A percentile compares a stretch with the other conserved stretches of the same genome.
These are phyloP conservation scores for Planococcus citri DNA, from an alignment of 1,140 invertebrate species.

Conservation along the genomic window DNA sequence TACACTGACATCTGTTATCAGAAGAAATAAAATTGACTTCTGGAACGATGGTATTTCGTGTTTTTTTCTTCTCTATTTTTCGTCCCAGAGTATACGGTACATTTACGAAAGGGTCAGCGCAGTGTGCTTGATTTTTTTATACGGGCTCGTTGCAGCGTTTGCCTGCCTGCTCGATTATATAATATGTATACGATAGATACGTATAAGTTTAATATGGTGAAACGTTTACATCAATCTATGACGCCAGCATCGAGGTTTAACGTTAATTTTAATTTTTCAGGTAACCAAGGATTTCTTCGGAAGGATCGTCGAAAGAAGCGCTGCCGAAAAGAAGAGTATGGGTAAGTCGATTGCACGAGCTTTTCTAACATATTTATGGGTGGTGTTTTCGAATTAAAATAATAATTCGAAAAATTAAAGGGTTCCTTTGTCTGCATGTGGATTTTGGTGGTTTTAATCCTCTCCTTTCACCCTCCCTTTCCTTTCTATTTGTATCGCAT, in stretches of 20 bases:
- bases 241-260: not conserved
- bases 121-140: not conserved
- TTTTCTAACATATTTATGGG: too few species aligned
- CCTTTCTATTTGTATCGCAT: too few species aligned
- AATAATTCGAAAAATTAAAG: too few species aligned
- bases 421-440: too few species aligned
- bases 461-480: too few species aligned
- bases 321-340: not conserved
- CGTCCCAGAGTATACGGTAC: not conserved
- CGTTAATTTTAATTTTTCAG: conserved; percentile 39
- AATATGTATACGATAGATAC: not conserved
- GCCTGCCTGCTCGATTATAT: too few species aligned
- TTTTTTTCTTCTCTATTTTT: not conserved
- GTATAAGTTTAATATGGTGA: too few species aligned
- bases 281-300: conserved; percentile 59
- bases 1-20: not conserved
- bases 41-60: not conserved
- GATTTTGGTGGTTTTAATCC: too few species aligned
- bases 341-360: too few species aligned
- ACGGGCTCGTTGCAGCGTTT: not conserved
- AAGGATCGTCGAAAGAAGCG: conserved; percentile 36
- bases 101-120: not conserved
- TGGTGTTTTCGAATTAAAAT: too few species aligned
- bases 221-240: not conserved
- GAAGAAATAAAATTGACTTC: not conserved